Evolutionary conservation across 2,888 invertebrate genomes (phyloP).

Genomic region (Scaptomyza tumidula): DNA sequence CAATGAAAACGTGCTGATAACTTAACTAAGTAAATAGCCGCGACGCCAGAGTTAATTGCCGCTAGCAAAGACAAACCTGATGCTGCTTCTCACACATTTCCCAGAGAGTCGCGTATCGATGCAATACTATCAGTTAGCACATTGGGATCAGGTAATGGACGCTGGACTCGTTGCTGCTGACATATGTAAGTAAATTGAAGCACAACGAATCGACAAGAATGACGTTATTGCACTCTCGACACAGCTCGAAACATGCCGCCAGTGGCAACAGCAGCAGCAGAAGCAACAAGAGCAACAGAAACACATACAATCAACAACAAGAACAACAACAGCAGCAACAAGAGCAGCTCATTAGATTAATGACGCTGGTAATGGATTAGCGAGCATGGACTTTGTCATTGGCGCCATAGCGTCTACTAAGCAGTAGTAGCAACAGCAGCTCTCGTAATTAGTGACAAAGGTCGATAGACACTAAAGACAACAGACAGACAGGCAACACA

Average conservation of each 20-base stretch:
- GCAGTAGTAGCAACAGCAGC: slow-evolving; percentile 41
- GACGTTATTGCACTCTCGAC: slow-evolving; percentile 27
- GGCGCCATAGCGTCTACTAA: slow-evolving; percentile 59
- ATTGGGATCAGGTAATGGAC: slow-evolving; percentile 65
- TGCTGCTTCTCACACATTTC: neutral
- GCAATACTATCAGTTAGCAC: slow-evolving; percentile 45
- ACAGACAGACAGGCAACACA: slow-evolving; percentile 22
- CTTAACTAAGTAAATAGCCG: slow-evolving; percentile 40
- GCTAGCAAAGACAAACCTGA: slow-evolving; percentile 20
- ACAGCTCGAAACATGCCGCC: slow-evolving; percentile 49
- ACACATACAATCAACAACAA: neutral
- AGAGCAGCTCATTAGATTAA: slow-evolving; percentile 77
- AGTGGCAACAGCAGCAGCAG: slow-evolving; percentile 23
- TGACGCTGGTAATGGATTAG: slow-evolving; percentile 79
- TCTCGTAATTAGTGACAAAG: slow-evolving; percentile 74
- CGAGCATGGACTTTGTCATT: slow-evolving; percentile 63
- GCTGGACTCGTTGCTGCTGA: slow-evolving; percentile 46
- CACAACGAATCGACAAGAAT: slow-evolving; percentile 36
- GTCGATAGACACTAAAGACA: slow-evolving; percentile 42
- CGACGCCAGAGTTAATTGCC: slow-evolving; percentile 48
- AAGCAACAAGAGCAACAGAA: slow-evolving; percentile 22
- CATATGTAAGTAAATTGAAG: slow-evolving; percentile 62
- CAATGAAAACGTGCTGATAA: slow-evolving; percentile 30
- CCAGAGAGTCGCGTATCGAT: slow-evolving; percentile 35
- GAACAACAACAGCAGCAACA: slow-evolving; percentile 36